Percentiles rank a stretch among this genome's conserved stretches.
phyloP scores from a whole-genome alignment of 2,888 invertebrate species.

The Drosophila infuscata region DNA sequence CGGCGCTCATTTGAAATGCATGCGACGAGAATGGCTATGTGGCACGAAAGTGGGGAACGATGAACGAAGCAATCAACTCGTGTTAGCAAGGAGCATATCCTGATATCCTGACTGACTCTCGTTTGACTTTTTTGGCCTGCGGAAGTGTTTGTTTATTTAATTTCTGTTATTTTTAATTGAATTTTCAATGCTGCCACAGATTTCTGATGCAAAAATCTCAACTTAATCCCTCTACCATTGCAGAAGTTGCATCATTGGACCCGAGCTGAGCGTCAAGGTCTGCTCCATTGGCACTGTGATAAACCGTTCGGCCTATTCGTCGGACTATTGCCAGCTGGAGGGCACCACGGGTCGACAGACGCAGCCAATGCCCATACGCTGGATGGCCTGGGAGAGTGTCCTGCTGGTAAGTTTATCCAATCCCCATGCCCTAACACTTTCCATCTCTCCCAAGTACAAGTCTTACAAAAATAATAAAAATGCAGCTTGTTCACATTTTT shows the following conservation, averaged over 20 bases:
- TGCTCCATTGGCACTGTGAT: slow-evolving; percentile 90
- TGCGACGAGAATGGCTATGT: slow-evolving; percentile 46
- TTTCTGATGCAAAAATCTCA: slow-evolving; percentile 45
- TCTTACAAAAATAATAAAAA: not conserved
- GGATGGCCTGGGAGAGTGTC: slow-evolving; percentile 96
- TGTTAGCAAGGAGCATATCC: slow-evolving; percentile 64
- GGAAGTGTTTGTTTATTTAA: slow-evolving; percentile 76
- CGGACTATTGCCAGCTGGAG: slow-evolving; percentile 92
- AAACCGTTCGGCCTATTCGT: slow-evolving; percentile 89
- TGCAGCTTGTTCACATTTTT: slow-evolving; percentile 24
- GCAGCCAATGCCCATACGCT: slow-evolving; percentile 90
- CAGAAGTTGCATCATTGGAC: slow-evolving; percentile 94
- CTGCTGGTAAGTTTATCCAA: slow-evolving; percentile 87
- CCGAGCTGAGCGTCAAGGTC: slow-evolving; percentile 90
- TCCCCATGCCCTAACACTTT: not conserved
- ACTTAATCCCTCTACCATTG: slow-evolving; percentile 53
- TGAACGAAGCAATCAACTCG: slow-evolving; percentile 66
- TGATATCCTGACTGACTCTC: slow-evolving; percentile 27
- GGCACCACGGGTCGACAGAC: slow-evolving; percentile 87
- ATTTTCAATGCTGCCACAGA: slow-evolving; percentile 62
- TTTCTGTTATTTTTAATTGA: slow-evolving; percentile 79
- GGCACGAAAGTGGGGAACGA: slow-evolving; percentile 29
- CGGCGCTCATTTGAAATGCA: slow-evolving; percentile 72
- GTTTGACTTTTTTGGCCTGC: slow-evolving; percentile 62
- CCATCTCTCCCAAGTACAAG: not conserved